Evolutionary conservation across 2,888 invertebrate genomes (phyloP).

Genomic region (Trachelus troglodyta): DNA sequence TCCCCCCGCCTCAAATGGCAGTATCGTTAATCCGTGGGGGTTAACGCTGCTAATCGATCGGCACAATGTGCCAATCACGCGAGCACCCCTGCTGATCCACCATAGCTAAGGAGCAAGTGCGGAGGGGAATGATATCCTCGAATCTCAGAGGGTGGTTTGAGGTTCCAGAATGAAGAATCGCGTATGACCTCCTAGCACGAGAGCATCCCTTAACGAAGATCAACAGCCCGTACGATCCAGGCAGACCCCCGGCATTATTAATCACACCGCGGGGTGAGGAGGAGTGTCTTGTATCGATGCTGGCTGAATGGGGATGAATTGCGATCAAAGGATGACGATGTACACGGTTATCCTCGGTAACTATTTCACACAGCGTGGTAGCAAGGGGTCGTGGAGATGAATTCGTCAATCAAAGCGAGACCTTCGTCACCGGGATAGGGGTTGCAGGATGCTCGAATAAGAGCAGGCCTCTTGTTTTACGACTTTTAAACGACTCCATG

Average conservation of each 20-base stretch:
- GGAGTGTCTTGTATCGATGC: background rate
- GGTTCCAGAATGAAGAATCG: background rate
- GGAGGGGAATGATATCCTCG: background rate
- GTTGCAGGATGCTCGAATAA: background rate
- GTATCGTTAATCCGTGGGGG: background rate
- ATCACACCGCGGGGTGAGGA: background rate
- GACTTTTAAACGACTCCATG: too few relatives aligned
- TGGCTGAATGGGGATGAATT: background rate
- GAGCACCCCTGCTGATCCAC: background rate
- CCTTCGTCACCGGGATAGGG: background rate
- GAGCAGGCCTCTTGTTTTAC: background rate
- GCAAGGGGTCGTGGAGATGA: background rate
- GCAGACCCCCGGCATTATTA: background rate
- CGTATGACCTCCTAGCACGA: background rate
- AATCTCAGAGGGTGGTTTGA: background rate
- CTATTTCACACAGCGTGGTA: background rate
- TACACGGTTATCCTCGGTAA: background rate
- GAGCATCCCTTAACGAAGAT: background rate
- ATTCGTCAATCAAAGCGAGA: background rate
- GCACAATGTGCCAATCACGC: background rate
- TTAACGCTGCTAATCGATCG: background rate
- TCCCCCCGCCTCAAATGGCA: background rate
- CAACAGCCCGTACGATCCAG: background rate
- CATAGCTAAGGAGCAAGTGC: background rate
- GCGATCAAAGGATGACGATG: background rate